Base-by-base conservation (phyloP, 2,113 vertebrate species). In the Clarias gariepinus region DNA sequence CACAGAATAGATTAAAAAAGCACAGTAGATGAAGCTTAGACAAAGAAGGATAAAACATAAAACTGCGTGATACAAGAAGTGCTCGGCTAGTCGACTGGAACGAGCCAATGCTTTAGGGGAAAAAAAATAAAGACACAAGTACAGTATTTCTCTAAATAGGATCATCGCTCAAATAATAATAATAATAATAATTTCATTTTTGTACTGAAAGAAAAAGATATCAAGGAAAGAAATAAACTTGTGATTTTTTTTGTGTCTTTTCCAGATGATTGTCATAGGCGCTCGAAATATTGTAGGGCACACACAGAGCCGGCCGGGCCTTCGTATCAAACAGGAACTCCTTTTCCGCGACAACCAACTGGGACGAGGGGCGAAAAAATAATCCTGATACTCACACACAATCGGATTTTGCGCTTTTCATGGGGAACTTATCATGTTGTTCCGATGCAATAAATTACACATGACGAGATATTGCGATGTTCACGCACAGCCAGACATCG, bases 181-280 rank as follows among this genome's bases (percentile, higher is more conserved):
- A 95, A 94, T 95, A 96, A 64, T 95, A 96, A 95, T 94, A 95
- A 95, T 92, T 95, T 94, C 92, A 94, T 93, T 92, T 89, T 89
- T 94, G 95, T 94, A 94, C 90, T 92, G 95, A 95, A 91, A n/a
- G n/a, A n/a, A 94, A 94, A 94, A 77, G 90, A 47, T 89, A 89
- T 30, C 9, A n/a, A 61, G 21, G 13, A 83, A 74, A 57, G 92
- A 90, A 94, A 88, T 73, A 47, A 88, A 83, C 76, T 82, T 74
- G 74, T 84, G 87, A 84, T 86, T 84, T 93, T 74, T 87, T 66
- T 64, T 81, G 83, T 84, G 83, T 83, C 81, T 91, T 94, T 94
- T 96, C 93, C 95, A 95, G 95, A 94, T 98, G 97, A 99, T 99
- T 99, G 97, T 99, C 97, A 96, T 93, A 93, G 97, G 96, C 95